Base-by-base conservation (phyloP, 2,888 invertebrate genomes). In the Thereva unica region DNA sequence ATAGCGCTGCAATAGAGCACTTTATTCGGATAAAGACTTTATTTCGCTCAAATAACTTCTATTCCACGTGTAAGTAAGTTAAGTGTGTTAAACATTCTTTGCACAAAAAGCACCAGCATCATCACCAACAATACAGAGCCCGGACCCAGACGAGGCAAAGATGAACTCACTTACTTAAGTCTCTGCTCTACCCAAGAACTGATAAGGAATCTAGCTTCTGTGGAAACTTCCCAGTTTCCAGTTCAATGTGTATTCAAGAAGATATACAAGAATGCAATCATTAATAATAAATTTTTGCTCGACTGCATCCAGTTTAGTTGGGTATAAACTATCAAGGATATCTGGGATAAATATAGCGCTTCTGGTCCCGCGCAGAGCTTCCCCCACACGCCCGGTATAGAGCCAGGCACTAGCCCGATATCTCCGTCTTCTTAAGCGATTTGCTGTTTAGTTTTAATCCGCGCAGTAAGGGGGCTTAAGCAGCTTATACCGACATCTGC, bases 251-350 rank as follows among this genome's bases (percentile, higher is more conserved):
- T 50, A 50, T 61, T 41, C 50, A 50, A n/a, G 49, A 50, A 49
- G 23, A 35, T 23, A n/a, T 23, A 50, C 41, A 50, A 41, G 37
- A 61, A 61, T 38, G 61, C 50, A 50, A 50, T 50, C 61, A 61
- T 61, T 61, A 61, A 61, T 61, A 61, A 61, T 61, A 61, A 61
- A 50, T 61, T 61, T 61, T 61, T 61, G 50, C 49, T 23, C 9
- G 40, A 49, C 61, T 50, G 50, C 49, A 50, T 50, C 50, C 61
- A 61, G 50, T 49, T 61, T 49, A 61, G 50, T 50, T 50, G 50
- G 40, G 34, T 50, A 50, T 23, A 50, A 50, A 61, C 61, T 61
- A 61, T 61, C 61, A 41, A 10, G n/a, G 40, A 61, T 38, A 50
- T 61, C 50, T 34, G 23, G 23, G 23, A 23, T 23, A 23, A 23